Evolutionary conservation across 2,888 invertebrate species (phyloP), one percentile per base, ranked within the genome.

Genomic region (Entomobrya proxima): DNA sequence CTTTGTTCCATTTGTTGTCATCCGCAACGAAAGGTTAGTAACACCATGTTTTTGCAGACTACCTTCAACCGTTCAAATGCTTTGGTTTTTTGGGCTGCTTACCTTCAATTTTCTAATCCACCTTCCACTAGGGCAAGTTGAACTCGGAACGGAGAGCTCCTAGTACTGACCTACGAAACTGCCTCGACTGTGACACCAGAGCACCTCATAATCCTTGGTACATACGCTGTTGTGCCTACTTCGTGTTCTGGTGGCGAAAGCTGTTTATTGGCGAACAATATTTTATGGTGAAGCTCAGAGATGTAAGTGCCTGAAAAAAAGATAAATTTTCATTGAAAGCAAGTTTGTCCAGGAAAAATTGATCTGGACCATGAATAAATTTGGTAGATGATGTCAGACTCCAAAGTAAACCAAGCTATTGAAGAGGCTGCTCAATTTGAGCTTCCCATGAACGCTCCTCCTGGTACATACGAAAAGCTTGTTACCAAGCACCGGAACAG

Each of bases 401-500:
- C 95, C 40, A 93, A 94, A 69, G 93, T 96, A 40, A 94, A 94
- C 88, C 93, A 93, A 82, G 96, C 96, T 0, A 94, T 97, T 81
- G 94, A 95, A 88, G 94, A 95, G 89, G 94, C 95, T 0, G 95
- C 96, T 0, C 92, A 93, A 61, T 93, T 94, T 82, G 93, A 94
- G 61, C 89, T 94, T 72, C 85, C 90, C 32, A 90, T 90, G 74
- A 90, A 88, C 80, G 87, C 89, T 47, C 86, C 86, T 91, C 2
- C 81, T 91, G n/a, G 89, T 89, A 27, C 90, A 90, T 93, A 94
- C 91, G 92, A 93, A 9, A 92, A 93, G 35, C 92, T 95, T 7
- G 91, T 95, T 79, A 92, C 92, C 81, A 93, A 93, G 27, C 94
- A 96, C 61, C 94, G 95, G 88, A 93, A 94, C 21, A 93, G 95